Evolutionary conservation across 2,113 vertebrate genomes (phyloP), one percentile per base, ranked within the genome.

Genomic region (Nannospalax galili): DNA sequence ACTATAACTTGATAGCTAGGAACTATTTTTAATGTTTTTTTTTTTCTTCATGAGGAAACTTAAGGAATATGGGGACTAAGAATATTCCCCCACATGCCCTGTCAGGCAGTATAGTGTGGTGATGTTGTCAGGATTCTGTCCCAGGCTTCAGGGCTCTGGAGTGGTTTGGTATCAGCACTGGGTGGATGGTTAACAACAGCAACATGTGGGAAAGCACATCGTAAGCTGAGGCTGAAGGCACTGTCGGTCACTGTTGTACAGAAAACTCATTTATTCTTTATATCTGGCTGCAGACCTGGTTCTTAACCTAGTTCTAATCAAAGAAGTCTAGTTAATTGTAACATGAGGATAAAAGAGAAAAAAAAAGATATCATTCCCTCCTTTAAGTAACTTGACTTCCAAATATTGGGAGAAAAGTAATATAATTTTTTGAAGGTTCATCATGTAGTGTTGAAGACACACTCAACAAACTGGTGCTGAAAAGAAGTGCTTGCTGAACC

Each of bases 61-160:
- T 86, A 26, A 81, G 14, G 42, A 19, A 37, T 14, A 6, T 56
- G 24, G n/a, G 85, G 16, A 1, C n/a, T 92, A 37, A 60, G n/a
- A 52, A 72, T 14, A 84, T 70, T 90, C 80, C 22, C 11, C 30
- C 40, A 69, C 16, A 58, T 12, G 1, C 5, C 3, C 17, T 45
- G 40, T 9, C 0, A 60, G 14, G 24, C 2, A 30, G n/a, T 32
- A 14, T 16, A 11, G 35, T 8, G 19, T 22, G 20, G 17, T 1
- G 30, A 10, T 24, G 45, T 22, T 30, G 9, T 2, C 45, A 35
- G 67, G 56, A 74, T 67, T 74, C 58, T 37, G 56, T 17, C 2
- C 60, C 20, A 3, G 3, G 42, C 5, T 69, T 3, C 62, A 40
- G 0, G 69, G 74, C 1, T 30, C 7, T 22, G 19, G 30, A 70